phyloP scores from a whole-genome alignment of 2,797 vertebrate species.

The Coluber constrictor region DNA sequence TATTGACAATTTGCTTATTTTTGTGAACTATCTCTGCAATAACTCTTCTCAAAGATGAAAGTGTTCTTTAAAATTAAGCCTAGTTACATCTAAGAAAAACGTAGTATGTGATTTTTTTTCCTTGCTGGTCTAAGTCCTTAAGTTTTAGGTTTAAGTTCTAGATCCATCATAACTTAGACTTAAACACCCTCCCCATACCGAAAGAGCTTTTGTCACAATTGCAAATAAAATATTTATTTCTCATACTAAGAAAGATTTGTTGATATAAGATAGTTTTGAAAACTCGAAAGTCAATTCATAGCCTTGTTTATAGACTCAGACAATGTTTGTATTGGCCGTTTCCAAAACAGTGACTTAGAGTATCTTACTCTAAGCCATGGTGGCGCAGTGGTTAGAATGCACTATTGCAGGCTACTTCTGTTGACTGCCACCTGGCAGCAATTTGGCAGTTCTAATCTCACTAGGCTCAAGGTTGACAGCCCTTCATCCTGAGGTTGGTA shows the following conservation, averaged over 20 bases:
- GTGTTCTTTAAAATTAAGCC: background rate
- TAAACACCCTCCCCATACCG: background rate
- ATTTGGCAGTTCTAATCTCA: too few relatives aligned
- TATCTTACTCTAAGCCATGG: too few relatives aligned
- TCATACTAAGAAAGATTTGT: background rate
- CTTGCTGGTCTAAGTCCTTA: background rate
- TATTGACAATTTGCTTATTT: background rate
- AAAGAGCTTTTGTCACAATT: background rate
- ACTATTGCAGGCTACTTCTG: too few relatives aligned
- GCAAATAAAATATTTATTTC: background rate
- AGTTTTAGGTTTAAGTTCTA: background rate
- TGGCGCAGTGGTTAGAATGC: too few relatives aligned
- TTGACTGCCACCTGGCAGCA: too few relatives aligned
- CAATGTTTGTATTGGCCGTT: background rate
- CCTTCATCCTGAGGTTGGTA: too few relatives aligned
- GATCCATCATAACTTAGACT: background rate
- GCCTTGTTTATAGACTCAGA: background rate
- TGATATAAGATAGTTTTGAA: background rate
- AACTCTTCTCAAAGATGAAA: background rate
- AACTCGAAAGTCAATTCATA: background rate
- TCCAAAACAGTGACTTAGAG: too few relatives aligned
- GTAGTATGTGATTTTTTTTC: background rate
- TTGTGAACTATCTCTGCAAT: background rate
- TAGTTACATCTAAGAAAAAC: background rate
- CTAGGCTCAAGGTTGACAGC: too few relatives aligned